Percentiles rank a stretch among this genome's conserved stretches.
Evolutionary conservation across 2,797 vertebrate genomes (phyloP).

Genomic region (Rhinoraja longicauda): DNA sequence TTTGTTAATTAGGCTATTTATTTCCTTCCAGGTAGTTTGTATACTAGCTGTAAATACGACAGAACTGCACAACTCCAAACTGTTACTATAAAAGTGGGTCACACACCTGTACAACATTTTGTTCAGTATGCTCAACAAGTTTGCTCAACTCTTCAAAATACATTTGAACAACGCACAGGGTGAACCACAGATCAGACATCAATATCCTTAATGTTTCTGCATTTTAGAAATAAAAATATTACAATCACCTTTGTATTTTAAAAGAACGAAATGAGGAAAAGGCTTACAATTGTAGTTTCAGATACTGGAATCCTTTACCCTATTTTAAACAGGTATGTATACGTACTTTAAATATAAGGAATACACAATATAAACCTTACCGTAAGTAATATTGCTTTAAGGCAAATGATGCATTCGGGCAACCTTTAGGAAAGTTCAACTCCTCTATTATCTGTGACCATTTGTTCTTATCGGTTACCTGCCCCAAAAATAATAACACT

Average conservation of each 20-base stretch:
- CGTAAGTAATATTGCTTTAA: conserved; percentile 99
- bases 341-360: background rate
- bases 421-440: conserved; percentile 96
- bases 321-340: conserved; percentile 39
- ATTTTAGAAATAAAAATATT: background rate
- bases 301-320: background rate
- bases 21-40: background rate
- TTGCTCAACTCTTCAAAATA: background rate
- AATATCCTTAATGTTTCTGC: background rate
- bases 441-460: conserved; percentile 95
- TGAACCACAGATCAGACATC: background rate
- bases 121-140: background rate
- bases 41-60: background rate
- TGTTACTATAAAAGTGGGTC: conserved; percentile 23
- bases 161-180: background rate
- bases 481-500: conserved; percentile 50
- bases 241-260: background rate
- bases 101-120: conserved; percentile 27
- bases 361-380: conserved; percentile 66
- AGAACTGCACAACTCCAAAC: conserved; percentile 1
- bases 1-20: background rate
- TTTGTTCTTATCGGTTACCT: conserved; percentile 98
- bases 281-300: background rate
- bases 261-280: background rate
- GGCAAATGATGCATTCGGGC: conserved; percentile 98